Percentiles rank a stretch among this genome's conserved stretches.
phyloP scores from a whole-genome alignment of 1,140 invertebrate species.

The Bombus vancouverensis region DNA sequence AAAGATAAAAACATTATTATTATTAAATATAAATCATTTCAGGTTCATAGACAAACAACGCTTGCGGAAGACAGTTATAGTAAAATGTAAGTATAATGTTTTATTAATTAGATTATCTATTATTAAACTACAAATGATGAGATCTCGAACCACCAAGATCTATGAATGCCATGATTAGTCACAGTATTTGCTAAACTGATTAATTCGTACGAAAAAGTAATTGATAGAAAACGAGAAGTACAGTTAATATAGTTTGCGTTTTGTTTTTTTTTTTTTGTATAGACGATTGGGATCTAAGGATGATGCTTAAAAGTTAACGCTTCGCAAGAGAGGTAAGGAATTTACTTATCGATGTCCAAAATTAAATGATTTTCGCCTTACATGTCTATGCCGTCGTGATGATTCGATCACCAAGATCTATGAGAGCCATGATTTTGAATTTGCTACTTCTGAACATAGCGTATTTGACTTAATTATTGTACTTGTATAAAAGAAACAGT shows the following conservation, averaged over 20 bases:
- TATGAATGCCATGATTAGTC: not conserved
- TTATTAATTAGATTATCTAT: not conserved
- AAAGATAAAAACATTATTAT: not conserved
- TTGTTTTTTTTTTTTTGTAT: not conserved
- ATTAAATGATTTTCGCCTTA: not conserved
- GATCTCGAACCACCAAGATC: not conserved
- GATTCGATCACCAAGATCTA: slow-evolving; percentile 66
- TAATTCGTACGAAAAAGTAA: not conserved
- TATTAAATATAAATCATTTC: slow-evolving; percentile 2
- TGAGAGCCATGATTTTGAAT: slow-evolving; percentile 69
- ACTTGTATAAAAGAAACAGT: not conserved
- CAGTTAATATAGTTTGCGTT: not conserved
- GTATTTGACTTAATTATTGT: not conserved
- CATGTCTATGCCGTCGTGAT: not conserved
- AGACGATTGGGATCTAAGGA: not conserved
- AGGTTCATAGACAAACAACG: not conserved
- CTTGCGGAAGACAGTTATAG: not conserved
- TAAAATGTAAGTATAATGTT: not conserved
- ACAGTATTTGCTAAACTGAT: slow-evolving; percentile 57
- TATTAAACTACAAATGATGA: not conserved
- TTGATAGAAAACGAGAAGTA: not conserved
- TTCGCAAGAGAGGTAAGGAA: not conserved
- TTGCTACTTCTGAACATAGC: slow-evolving; percentile 60
- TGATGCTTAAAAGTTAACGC: no score
- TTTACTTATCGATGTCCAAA: not conserved